Evolutionary conservation across 2,888 invertebrate genomes (phyloP).

Genomic region (Lycophotia porphyrea): DNA sequence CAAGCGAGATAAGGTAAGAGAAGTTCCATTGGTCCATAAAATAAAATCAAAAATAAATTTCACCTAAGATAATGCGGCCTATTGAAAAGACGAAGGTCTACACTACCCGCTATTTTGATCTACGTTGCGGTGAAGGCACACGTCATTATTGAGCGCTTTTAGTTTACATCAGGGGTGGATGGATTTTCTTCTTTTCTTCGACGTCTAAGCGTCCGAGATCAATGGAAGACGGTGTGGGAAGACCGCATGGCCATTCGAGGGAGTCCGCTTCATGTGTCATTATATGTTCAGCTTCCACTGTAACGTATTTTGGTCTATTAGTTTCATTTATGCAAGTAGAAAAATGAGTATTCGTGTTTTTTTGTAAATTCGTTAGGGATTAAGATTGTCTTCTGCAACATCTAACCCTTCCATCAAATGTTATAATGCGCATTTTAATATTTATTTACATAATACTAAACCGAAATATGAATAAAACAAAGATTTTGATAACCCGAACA

Average conservation of each 20-base stretch:
- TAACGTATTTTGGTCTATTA: constrained; percentile 56
- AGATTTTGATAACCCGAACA: neutral
- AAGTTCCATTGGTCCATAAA: neutral
- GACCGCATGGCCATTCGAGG: constrained; percentile 93
- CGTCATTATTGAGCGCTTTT: constrained; percentile 56
- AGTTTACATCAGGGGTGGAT: constrained; percentile 88
- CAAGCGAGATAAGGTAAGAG: neutral
- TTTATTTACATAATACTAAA: too few relatives aligned
- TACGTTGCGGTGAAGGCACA: constrained; percentile 77
- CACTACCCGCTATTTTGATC: constrained; percentile 60
- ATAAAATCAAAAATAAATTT: constrained; percentile 11
- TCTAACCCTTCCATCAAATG: too few relatives aligned
- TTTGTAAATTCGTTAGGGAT: neutral
- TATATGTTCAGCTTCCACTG: constrained; percentile 95
- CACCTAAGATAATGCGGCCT: constrained; percentile 27
- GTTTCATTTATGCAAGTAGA: neutral
- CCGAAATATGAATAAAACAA: neutral
- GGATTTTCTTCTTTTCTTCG: constrained; percentile 92
- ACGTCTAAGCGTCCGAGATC: constrained; percentile 92
- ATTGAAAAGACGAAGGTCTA: constrained; percentile 43
- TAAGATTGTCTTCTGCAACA: neutral
- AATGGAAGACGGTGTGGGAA: constrained; percentile 93
- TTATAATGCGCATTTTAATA: neutral
- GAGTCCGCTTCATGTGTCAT: constrained; percentile 93
- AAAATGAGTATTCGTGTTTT: neutral